Evolutionary conservation across 1,140 invertebrate species (phyloP), one percentile per base, ranked within the genome.

Genomic region (Drosophila saltans): DNA sequence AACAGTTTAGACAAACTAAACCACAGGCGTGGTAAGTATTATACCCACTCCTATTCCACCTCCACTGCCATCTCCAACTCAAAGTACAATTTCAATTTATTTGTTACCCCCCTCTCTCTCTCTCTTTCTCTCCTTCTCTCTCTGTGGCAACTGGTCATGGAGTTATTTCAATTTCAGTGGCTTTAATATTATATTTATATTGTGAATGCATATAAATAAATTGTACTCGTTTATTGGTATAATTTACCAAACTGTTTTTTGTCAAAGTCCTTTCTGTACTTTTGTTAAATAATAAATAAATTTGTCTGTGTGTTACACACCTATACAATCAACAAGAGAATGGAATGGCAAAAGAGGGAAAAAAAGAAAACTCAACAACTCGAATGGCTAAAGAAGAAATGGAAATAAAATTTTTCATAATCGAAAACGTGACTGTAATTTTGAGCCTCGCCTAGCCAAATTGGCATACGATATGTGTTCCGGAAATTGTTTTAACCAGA

Each of bases 341-440:
- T 56, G 56, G 33, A 36, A 36, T 36, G 33, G 16, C 16, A 16
- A 16, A 16, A 16, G 1, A 4, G 1, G 33, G 3, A 39, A 62
- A 30, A 39, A 43, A 48, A 55, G 30, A 16, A 65, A 63, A 69
- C 30, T 7, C 24, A 39, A 8, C 36, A 39, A 24, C 33, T 63
- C 43, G 16, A 16, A 16, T 24, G 28, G 24, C 41, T 28, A 43
- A 67, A 62, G 63, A 43, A 59, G 62, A 56, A 74, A 72, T 41
- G 67, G 71, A 88, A 89, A 89, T 89, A 89, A 76, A 78, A 89
- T 89, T 89, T 89, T 89, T 89, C 80, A 84, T 89, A 89, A 89
- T 89, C 84, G 85, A 89, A 89, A 89, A 89, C 84, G 84, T 89
- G 84, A 89, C 84, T 81, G 84, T 70, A 89, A 89, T 89, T 84